Base-by-base conservation (phyloP, 2,113 vertebrate species). In the Chaetodon trifascialis region DNA sequence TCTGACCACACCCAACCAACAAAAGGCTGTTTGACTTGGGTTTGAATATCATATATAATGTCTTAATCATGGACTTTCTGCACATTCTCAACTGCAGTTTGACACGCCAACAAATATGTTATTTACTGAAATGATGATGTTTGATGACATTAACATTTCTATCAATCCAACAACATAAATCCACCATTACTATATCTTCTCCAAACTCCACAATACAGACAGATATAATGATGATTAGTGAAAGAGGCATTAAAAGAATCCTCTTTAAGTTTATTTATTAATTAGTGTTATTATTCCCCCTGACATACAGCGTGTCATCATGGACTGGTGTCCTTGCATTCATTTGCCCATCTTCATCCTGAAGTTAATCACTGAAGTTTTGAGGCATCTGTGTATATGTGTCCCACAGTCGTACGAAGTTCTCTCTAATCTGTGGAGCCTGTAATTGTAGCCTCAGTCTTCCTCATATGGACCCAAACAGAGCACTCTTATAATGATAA, bases 401-500 rank as follows among this genome's bases (percentile, higher is more conserved):
- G 54, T 56, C 25, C 38, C 64, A 46, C 78, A 80, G 71, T 63
- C 64, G 30, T 85, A 65, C 47, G 54, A 84, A 76, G 62, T 76
- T 71, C 66, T 38, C 56, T 52, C 44, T 84, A 58, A 80, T 91
- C 80, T 86, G 74, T 46, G 10, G 66, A 73, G 91, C 73, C 79
- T 84, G 82, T 90, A 85, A 88, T 80, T 84, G 72, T 77, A 86
- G 80, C 67, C 71, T 6, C 34, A 80, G 76, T 83, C 76, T 68
- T 84, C 77, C 66, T 76, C 82, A 66, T 64, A 88, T 52, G 52
- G 76, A 92, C 89, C 79, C 85, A 93, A 92, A 92, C 90, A 92
- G 62, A 88, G 85, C 73, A 70, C 74, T 79, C 80, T 85, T 88
- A 90, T 94, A 91, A 93, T 93, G 94, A 95, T 94, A 94, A 95